Evolutionary conservation across 2,888 invertebrate genomes (phyloP).

Genomic region (Lypha dubia): DNA sequence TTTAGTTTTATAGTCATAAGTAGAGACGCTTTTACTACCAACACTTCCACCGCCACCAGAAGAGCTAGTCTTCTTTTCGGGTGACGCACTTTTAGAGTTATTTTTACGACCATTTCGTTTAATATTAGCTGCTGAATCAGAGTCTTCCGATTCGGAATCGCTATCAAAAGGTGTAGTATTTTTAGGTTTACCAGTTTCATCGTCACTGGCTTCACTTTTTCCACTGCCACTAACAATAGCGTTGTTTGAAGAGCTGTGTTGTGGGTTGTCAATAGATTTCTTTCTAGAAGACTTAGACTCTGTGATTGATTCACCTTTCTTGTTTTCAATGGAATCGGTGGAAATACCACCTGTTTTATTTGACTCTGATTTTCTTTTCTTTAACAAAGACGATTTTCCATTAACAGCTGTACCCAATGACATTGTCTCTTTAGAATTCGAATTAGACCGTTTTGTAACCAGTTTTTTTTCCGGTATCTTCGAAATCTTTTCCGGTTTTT

Average conservation of each 20-base stretch:
- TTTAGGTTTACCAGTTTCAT: slow-evolving; percentile 75
- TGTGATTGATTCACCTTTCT: slow-evolving; percentile 39
- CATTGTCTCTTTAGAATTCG: slow-evolving; percentile 69
- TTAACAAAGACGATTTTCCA: slow-evolving; percentile 74
- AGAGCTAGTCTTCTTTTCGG: slow-evolving; percentile 71
- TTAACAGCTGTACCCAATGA: slow-evolving; percentile 72
- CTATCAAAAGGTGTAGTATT: slow-evolving; percentile 75
- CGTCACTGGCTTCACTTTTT: slow-evolving; percentile 78
- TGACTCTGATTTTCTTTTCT: slow-evolving; percentile 71
- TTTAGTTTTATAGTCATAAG: slow-evolving; percentile 93
- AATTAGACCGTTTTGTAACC: slow-evolving; percentile 75
- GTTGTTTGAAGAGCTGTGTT: slow-evolving; percentile 58
- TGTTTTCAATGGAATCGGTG: slow-evolving; percentile 55
- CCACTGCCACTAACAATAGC: slow-evolving; percentile 68
- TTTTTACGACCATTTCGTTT: slow-evolving; percentile 79
- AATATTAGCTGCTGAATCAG: slow-evolving; percentile 80
- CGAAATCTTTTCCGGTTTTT: slow-evolving; percentile 81
- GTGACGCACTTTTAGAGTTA: slow-evolving; percentile 72
- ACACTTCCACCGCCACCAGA: slow-evolving; percentile 75
- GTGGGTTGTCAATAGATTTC: slow-evolving; percentile 60
- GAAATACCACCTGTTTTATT: slow-evolving; percentile 36
- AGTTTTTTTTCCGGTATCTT: slow-evolving; percentile 75
- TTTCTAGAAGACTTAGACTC: slow-evolving; percentile 72
- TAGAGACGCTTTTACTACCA: slow-evolving; percentile 52
- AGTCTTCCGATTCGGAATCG: slow-evolving; percentile 80